phyloP scores from a whole-genome alignment of 2,113 vertebrate species.

The Chlamydotis undulata region DNA sequence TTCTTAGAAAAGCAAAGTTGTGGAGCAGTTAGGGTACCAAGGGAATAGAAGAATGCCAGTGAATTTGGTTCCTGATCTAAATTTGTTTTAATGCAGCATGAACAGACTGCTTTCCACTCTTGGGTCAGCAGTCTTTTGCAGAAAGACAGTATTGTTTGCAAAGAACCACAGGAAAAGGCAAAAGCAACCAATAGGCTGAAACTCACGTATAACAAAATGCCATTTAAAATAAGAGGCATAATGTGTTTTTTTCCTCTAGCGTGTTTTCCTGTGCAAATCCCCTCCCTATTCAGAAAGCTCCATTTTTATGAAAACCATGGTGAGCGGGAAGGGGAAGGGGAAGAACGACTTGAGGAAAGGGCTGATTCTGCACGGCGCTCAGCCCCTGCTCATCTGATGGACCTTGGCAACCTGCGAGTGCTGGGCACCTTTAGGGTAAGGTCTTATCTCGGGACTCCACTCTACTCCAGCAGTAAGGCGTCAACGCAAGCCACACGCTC shows the following conservation, averaged over 20 bases:
- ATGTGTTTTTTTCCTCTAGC: not conserved
- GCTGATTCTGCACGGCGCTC: not conserved
- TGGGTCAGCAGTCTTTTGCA: conserved; percentile 64
- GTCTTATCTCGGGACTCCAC: not conserved
- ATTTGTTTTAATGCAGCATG: conserved; percentile 72
- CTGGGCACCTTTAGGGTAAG: not conserved
- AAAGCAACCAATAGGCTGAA: conserved; percentile 51
- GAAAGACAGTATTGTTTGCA: conserved; percentile 61
- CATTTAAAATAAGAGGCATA: conserved; percentile 18
- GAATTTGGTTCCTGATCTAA: conserved; percentile 73
- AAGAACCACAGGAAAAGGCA: conserved; percentile 62
- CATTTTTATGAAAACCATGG: not conserved
- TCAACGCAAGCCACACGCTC: conserved; percentile 57
- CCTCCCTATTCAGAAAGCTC: conserved; percentile 23
- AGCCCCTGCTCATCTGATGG: not conserved
- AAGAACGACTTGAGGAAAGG: not conserved
- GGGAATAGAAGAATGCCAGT: conserved; percentile 78
- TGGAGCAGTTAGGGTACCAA: conserved; percentile 68
- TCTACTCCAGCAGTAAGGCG: not conserved
- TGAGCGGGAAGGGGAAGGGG: not conserved
- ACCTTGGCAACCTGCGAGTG: not conserved
- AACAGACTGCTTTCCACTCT: conserved; percentile 71
- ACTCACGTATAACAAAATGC: not conserved
- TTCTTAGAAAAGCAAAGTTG: conserved; percentile 76
- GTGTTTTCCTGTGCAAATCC: conserved; percentile 37